phyloP scores from a whole-genome alignment of 2,888 invertebrate genomes.

The Melinopterus prodromus region DNA sequence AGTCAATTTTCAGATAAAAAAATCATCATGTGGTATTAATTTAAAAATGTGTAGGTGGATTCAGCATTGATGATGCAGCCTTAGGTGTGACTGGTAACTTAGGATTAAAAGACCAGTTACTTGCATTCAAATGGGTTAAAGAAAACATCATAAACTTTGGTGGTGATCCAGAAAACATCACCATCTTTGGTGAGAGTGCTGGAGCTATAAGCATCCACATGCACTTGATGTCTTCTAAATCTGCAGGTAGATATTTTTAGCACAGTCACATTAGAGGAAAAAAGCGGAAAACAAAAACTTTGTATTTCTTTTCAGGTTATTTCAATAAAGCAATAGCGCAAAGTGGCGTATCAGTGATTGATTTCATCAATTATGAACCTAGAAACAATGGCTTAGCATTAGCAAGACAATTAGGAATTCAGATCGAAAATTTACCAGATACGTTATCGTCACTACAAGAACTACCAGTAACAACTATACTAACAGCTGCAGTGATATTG shows the following conservation, averaged over 20 bases:
- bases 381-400: constrained; percentile 9
- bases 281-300: too few relatives aligned
- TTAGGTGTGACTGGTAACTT: constrained; percentile 22
- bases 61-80: constrained; percentile 20
- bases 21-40: background rate
- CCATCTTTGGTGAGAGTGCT: constrained; percentile 28
- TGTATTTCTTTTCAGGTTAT: constrained; percentile 9
- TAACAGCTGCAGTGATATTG: background rate
- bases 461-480: background rate
- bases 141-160: constrained; percentile 27
- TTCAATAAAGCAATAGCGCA: constrained; percentile 25
- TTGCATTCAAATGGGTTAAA: constrained; percentile 29
- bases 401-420: constrained; percentile 15
- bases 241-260: constrained; percentile 12
- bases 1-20: background rate
- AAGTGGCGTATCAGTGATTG: constrained; percentile 7
- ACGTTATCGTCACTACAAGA: constrained; percentile 7
- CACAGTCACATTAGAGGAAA: too few relatives aligned
- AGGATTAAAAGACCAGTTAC: constrained; percentile 24
- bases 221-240: constrained; percentile 21
- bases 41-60: constrained; percentile 8
- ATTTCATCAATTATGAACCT: background rate
- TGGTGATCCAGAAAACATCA: constrained; percentile 25
- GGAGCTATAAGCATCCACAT: constrained; percentile 24
- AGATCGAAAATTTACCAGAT: constrained; percentile 13